Evolutionary conservation across 92 coral and sea anemone genomes (phyloP), one percentile per base, ranked within the genome.

Genomic region (Palythoa grandiflora): DNA sequence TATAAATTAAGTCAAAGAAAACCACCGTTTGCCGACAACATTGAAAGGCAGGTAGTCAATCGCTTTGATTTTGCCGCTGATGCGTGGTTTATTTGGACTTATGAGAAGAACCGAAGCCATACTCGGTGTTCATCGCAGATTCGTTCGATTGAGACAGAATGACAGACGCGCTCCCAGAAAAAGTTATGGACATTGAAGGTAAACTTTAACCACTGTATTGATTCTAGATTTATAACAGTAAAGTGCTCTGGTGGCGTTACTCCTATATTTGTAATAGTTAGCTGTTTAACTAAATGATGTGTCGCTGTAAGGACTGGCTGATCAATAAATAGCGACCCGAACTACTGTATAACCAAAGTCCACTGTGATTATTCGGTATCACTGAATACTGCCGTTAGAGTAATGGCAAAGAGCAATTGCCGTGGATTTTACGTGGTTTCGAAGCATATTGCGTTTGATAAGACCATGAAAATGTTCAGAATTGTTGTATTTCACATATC

Each of bases 101-200:
- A 66, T 81, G 75, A 65, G 40, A 81, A 65, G 59, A 37, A 66
- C 75, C 39, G 86, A 68, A 81, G 86, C 86, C 86, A 80, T 63
- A 81, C 16, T 59, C 38, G 35, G 10, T 68, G 13, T 6, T 6
- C 8, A 65, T 81, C 74, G 73, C 19, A 51, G 75, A 3, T 47
- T 66, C 73, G 59, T 66, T 81, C 75, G 38, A 81, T 68, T 44
- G 75, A 81, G 75, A 37, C 86, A 28, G 60, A 65, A 52, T 53
- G 47, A 40, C 83, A 28, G 83, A 77, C 68, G 16, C 83, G 65
- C 50, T 77, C 3, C 66, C 68, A 17, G 28, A 65, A 50, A 44
- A 66, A 80, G 86, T 53, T 10, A 66, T 81, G 86, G 86, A 81
- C 66, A 65, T 65, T 48, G 86, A 81, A 81, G 86, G 86, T 81